These are phyloP conservation scores for Pangasius krempfi DNA, from an alignment of 2,797 vertebrate genomes.

Conservation along the genomic window DNA sequence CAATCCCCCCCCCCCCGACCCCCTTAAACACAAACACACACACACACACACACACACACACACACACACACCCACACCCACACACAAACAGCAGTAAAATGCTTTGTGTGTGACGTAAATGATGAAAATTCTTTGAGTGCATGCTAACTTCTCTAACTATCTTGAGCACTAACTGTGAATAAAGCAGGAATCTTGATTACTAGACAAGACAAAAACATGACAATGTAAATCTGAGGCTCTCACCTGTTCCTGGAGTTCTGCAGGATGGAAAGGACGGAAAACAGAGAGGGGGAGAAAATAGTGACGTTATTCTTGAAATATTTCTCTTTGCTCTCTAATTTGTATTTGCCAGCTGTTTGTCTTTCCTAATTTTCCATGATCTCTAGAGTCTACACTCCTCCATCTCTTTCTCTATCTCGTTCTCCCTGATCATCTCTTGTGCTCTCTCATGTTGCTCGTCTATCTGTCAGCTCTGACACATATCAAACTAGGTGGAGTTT, in stretches of 20 bases:
- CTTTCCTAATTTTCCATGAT: background rate
- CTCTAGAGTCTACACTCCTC: background rate
- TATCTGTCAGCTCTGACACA: background rate
- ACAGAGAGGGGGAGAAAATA: too few species aligned
- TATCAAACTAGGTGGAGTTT: constrained; percentile 26
- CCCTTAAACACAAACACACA: background rate
- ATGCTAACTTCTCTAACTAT: background rate
- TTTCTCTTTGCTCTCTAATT: background rate
- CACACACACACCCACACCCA: background rate
- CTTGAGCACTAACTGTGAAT: background rate
- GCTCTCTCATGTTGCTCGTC: background rate
- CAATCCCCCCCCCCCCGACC: too few species aligned
- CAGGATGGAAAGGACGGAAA: background rate
- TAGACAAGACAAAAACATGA: background rate
- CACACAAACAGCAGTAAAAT: too few species aligned
- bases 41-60: background rate
- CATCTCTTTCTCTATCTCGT: background rate
- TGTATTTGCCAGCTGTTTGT: too few species aligned
- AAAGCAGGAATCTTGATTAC: background rate
- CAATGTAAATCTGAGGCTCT: background rate
- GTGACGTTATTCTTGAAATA: background rate
- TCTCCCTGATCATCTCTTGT: background rate
- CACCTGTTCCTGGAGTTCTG: background rate
- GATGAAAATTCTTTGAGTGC: background rate
- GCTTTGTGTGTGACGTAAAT: too few species aligned